Conservation (phyloP, 2,797 vertebrate species). For the Naso thynnoides region DNA sequence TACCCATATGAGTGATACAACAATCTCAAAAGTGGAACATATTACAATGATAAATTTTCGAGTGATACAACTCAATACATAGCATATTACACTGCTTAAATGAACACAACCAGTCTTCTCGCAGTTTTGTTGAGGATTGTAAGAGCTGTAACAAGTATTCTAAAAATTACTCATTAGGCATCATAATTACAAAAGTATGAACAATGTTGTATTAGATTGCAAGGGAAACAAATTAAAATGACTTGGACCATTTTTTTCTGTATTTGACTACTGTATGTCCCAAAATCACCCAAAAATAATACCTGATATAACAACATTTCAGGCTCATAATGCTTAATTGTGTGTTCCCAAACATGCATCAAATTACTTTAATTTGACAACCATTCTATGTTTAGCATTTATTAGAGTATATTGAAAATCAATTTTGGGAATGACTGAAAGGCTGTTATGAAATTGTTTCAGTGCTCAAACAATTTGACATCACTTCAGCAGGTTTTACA, state of each 20-base stretch:
- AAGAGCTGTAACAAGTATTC: background rate
- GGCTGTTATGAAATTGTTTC: constrained; percentile 24
- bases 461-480: constrained; percentile 28
- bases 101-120: too few species aligned
- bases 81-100: too few species aligned
- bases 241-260: background rate
- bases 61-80: too few species aligned
- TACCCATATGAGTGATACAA: too few species aligned
- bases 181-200: background rate
- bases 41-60: too few species aligned
- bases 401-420: constrained; percentile 17
- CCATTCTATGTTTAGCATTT: background rate
- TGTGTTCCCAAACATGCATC: constrained; percentile 3
- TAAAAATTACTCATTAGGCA: constrained; percentile 5
- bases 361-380: constrained; percentile 8
- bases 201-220: background rate
- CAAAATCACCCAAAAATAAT: background rate
- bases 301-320: background rate
- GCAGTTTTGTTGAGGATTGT: too few species aligned
- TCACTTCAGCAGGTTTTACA: constrained; percentile 14
- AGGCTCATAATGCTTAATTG: background rate
- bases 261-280: background rate
- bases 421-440: constrained; percentile 10
- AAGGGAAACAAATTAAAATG: background rate
- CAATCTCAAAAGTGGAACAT: too few species aligned